These are phyloP conservation scores for Sarcophaga variegata DNA, from an alignment of 2,888 invertebrate genomes.

Conservation along the genomic window DNA sequence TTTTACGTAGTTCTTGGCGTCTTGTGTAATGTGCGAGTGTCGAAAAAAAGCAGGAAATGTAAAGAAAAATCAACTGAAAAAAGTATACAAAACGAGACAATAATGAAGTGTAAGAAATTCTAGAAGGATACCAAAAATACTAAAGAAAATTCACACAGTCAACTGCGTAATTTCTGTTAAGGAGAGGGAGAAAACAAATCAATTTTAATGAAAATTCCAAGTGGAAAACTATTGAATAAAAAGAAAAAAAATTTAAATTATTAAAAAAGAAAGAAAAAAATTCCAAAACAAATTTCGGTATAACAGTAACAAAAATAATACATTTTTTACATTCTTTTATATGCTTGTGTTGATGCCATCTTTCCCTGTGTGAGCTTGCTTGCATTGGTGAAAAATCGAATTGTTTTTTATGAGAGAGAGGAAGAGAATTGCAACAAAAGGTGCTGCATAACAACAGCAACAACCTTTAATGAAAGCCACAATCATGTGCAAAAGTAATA, in stretches of 20 bases:
- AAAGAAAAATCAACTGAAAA: constrained; percentile 6
- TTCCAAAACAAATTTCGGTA: neutral
- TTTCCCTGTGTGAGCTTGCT: neutral
- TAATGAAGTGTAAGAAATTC: neutral
- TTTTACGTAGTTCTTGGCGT: constrained; percentile 52
- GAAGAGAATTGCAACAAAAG: constrained; percentile 24
- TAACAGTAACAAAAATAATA: constrained; percentile 2
- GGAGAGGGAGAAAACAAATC: constrained; percentile 15
- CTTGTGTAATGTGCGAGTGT: constrained; percentile 49
- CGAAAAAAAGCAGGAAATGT: constrained; percentile 43
- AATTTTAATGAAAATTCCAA: constrained; percentile 19
- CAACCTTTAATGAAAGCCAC: neutral
- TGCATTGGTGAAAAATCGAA: constrained; percentile 68
- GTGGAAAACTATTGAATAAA: neutral
- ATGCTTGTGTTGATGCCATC: neutral
- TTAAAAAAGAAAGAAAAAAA: neutral
- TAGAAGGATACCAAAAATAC: neutral
- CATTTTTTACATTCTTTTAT: constrained; percentile 11
- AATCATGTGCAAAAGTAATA: neutral
- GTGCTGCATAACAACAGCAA: constrained; percentile 22
- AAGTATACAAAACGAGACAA: constrained; percentile 10
- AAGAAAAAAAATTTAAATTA: neutral
- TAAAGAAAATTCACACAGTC: constrained; percentile 41
- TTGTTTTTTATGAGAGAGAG: constrained; percentile 24
- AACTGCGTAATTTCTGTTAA: constrained; percentile 64